These are phyloP conservation scores for Ferdinandea cuprea DNA, from an alignment of 2,888 invertebrate genomes.

Conservation along the genomic window DNA sequence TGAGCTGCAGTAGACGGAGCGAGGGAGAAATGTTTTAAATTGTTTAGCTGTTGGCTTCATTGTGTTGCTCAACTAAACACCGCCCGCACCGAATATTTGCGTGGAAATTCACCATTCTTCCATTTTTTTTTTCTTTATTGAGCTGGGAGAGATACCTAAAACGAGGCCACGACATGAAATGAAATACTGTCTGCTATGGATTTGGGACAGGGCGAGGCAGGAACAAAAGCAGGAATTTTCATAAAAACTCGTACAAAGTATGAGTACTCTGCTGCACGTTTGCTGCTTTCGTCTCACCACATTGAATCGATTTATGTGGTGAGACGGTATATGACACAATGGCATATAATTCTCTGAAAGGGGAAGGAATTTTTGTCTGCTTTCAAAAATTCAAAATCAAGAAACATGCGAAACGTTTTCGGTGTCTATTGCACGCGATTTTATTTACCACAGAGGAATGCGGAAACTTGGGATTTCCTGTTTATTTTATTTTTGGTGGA, in stretches of 20 bases:
- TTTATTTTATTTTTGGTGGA: constrained; percentile 2
- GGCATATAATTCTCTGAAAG: neutral
- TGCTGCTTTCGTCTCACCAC: constrained; percentile 4
- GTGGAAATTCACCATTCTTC: constrained; percentile 44
- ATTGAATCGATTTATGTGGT: constrained; percentile 26
- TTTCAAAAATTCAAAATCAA: constrained; percentile 25
- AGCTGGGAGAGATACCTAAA: constrained; percentile 23
- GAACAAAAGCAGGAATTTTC: constrained; percentile 34
- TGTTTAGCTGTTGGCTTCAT: constrained; percentile 5
- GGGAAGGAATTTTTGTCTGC: neutral
- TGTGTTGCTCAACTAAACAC: constrained; percentile 15
- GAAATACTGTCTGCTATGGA: constrained; percentile 41
- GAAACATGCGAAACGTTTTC: constrained; percentile 6
- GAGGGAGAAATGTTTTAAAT: neutral
- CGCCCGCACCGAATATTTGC: constrained; percentile 43
- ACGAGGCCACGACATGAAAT: constrained; percentile 42
- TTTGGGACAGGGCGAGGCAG: constrained; percentile 52
- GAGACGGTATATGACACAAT: constrained; percentile 31
- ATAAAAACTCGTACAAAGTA: constrained; percentile 9
- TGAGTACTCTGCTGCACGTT: constrained; percentile 19
- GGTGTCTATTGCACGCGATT: constrained; percentile 37
- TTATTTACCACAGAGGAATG: constrained; percentile 6
- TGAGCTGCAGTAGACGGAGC: constrained; percentile 11
- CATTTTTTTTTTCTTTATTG: neutral
- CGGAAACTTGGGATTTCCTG: constrained; percentile 10